Percentiles rank a stretch among this genome's conserved stretches.
phyloP scores from a whole-genome alignment of 2,888 invertebrate species.

The Neoitamus cyanurus region DNA sequence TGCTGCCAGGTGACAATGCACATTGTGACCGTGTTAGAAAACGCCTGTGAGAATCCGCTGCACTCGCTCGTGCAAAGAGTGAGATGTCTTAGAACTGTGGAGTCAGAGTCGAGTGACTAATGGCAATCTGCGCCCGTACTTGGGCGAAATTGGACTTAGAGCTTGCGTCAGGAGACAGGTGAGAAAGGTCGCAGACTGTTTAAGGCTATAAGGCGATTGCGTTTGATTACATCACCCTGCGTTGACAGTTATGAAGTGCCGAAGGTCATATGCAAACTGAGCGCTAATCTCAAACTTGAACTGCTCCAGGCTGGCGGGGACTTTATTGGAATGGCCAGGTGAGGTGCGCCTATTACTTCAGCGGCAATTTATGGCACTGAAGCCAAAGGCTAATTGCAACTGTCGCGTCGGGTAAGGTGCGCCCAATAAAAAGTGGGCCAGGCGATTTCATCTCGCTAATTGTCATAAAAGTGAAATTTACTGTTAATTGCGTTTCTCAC shows the following conservation, averaged over 20 bases:
- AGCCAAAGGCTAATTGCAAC: conserved; percentile 1
- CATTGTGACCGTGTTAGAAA: not conserved
- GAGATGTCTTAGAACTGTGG: not conserved
- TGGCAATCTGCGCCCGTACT: not conserved
- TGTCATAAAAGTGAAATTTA: not conserved
- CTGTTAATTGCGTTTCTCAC: not conserved
- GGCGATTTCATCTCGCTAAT: not conserved
- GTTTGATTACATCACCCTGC: not conserved
- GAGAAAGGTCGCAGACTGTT: not conserved
- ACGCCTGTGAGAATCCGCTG: not conserved
- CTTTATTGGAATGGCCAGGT: not conserved
- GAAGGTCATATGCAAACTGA: not conserved
- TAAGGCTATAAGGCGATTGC: not conserved
- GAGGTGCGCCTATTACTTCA: not conserved
- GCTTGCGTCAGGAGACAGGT: not conserved
- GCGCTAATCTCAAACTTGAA: not conserved
- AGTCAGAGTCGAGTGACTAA: not conserved
- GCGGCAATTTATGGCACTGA: not conserved
- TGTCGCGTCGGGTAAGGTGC: not conserved
- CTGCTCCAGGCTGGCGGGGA: not conserved
- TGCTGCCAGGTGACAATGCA: not conserved
- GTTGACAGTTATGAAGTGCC: not conserved
- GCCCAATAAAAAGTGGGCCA: not conserved
- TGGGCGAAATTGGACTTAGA: not conserved
- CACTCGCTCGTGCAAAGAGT: not conserved